A percentile compares a stretch with the other conserved stretches of the same genome.
phyloP scores from a whole-genome alignment of 2,888 invertebrate species.

The Darwinula stevensoni region DNA sequence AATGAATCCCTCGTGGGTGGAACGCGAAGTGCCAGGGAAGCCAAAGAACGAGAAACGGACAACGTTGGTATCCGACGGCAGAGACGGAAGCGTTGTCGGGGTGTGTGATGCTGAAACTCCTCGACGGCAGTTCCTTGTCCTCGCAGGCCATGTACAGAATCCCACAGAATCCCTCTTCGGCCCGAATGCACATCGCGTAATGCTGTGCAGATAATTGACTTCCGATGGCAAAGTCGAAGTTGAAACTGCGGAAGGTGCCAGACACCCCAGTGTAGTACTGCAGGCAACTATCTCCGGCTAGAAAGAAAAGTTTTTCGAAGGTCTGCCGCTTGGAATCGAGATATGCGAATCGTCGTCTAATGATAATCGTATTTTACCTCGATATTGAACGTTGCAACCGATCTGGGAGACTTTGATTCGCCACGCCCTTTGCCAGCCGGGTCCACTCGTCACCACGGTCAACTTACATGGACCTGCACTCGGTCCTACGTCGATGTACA shows the following conservation, averaged over 20 bases:
- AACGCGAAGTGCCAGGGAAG: too few species aligned
- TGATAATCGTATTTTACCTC: too few species aligned
- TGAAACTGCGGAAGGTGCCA: constrained; percentile 50
- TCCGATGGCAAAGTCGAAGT: constrained; percentile 42
- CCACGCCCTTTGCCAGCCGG: constrained; percentile 3
- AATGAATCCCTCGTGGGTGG: too few species aligned
- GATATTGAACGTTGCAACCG: too few species aligned
- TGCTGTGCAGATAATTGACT: constrained; percentile 60
- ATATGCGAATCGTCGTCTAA: too few species aligned
- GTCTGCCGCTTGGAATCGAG: too few species aligned
- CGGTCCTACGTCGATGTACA: constrained; percentile 52
- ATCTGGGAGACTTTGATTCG: constrained; percentile 3
- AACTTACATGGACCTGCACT: constrained; percentile 23
- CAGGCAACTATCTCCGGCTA: constrained; percentile 43
- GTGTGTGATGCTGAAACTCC: too few species aligned
- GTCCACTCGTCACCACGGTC: constrained; percentile 6
- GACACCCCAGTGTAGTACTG: constrained; percentile 49
- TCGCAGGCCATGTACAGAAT: constrained; percentile 48
- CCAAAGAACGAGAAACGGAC: too few species aligned
- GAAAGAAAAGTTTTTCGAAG: constrained; percentile 3
- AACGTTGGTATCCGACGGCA: too few species aligned
- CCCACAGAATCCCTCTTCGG: constrained; percentile 58
- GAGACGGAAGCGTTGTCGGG: too few species aligned
- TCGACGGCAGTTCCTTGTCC: too few species aligned
- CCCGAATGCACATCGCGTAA: constrained; percentile 53